phyloP scores from a whole-genome alignment of 92 coral and sea anemone genomes.

The Hydrozoanthus gracilis region DNA sequence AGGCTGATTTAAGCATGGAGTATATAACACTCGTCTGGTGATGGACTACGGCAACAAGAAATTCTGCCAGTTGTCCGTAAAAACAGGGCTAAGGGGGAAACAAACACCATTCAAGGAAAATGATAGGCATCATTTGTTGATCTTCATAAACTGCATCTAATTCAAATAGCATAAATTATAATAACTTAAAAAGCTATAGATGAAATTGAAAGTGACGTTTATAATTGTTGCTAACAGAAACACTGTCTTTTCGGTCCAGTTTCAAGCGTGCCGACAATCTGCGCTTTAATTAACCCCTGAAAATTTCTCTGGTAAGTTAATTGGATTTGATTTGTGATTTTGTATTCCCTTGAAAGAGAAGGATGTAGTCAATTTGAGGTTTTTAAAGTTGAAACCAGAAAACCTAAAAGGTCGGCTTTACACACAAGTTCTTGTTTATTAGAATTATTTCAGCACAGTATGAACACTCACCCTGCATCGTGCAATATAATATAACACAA shows the following conservation, averaged over 20 bases:
- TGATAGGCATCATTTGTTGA: not conserved
- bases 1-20: not conserved
- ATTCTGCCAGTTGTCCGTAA: not conserved
- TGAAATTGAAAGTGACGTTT: not conserved
- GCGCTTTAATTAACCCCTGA: not conserved
- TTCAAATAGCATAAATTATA: not conserved
- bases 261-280: not conserved
- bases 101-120: not conserved
- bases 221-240: constrained; percentile 19
- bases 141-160: not conserved
- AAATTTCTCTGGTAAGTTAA: not conserved
- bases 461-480: too few relatives aligned
- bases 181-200: not conserved
- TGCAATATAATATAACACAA: too few relatives aligned
- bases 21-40: too few relatives aligned
- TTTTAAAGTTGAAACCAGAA: not conserved
- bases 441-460: not conserved
- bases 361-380: not conserved
- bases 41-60: not conserved
- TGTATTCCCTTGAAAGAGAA: not conserved
- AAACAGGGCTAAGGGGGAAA: not conserved
- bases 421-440: not conserved
- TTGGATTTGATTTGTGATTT: constrained; percentile 5
- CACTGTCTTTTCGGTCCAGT: not conserved
- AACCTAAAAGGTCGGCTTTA: not conserved